Conservation (phyloP, 2,797 vertebrate genomes). For the Smutsia temminckii region DNA sequence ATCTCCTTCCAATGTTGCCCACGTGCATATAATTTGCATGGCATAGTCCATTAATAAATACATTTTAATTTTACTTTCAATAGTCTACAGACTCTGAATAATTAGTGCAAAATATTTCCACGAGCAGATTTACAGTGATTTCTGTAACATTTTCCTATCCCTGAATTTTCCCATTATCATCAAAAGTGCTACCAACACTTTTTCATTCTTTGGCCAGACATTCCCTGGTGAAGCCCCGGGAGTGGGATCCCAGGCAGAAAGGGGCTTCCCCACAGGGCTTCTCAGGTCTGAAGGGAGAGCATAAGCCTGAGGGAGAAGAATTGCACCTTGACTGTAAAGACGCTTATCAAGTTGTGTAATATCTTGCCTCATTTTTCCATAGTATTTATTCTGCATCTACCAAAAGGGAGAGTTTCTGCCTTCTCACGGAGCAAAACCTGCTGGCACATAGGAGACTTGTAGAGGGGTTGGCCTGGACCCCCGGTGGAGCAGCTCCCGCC, state of each 20-base stretch:
- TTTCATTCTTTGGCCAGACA: neutral
- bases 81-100: neutral
- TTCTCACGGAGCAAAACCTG: neutral
- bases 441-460: fast-evolving
- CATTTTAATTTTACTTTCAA: neutral
- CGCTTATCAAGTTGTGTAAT: neutral
- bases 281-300: neutral
- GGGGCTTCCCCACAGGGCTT: too few species aligned
- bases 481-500: too few species aligned
- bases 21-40: neutral
- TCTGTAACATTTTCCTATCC: neutral
- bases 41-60: neutral
- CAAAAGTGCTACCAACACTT: neutral
- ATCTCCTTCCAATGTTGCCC: neutral
- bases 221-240: neutral
- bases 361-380: neutral
- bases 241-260: too few species aligned
- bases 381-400: too few species aligned
- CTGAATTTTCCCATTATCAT: neutral
- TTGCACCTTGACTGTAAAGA: neutral
- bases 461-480: neutral
- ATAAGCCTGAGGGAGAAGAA: neutral
- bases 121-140: neutral
- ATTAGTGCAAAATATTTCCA: neutral
- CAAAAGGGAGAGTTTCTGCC: neutral